Conservation (phyloP, 2,797 vertebrate species). For the Botia kubotai region DNA sequence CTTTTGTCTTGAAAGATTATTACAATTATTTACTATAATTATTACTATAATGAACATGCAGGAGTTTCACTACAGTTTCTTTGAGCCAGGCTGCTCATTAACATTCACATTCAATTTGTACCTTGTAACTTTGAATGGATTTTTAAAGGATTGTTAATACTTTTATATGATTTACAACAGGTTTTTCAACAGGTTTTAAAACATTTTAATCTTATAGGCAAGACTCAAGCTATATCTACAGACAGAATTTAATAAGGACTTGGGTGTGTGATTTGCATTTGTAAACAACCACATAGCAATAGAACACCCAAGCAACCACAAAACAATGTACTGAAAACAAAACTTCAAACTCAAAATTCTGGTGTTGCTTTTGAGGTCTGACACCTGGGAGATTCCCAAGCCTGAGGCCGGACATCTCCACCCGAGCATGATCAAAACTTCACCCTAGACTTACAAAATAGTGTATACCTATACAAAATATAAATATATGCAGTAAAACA, state of each 20-base stretch:
- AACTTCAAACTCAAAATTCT: background rate
- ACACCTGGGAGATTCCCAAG: conserved; percentile 50
- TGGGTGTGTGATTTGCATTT: background rate
- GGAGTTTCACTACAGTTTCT: conserved; percentile 4
- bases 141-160: background rate
- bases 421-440: conserved; percentile 30
- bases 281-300: background rate
- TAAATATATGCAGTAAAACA: background rate
- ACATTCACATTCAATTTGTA: too few species aligned
- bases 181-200: background rate
- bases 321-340: background rate
- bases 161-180: too few species aligned
- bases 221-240: background rate
- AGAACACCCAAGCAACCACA: background rate
- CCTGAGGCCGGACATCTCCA: conserved; percentile 48
- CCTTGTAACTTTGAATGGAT: background rate
- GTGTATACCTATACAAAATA: background rate
- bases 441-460: conserved; percentile 3
- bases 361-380: conserved; percentile 36
- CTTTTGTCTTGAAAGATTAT: background rate
- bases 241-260: background rate
- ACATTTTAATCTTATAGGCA: background rate
- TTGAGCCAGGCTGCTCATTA: conserved; percentile 1
- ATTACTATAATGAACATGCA: conserved; percentile 2
- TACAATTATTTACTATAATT: too few species aligned